These are phyloP conservation scores for Monochamus alternatus DNA, from an alignment of 2,888 invertebrate species.

Conservation along the genomic window DNA sequence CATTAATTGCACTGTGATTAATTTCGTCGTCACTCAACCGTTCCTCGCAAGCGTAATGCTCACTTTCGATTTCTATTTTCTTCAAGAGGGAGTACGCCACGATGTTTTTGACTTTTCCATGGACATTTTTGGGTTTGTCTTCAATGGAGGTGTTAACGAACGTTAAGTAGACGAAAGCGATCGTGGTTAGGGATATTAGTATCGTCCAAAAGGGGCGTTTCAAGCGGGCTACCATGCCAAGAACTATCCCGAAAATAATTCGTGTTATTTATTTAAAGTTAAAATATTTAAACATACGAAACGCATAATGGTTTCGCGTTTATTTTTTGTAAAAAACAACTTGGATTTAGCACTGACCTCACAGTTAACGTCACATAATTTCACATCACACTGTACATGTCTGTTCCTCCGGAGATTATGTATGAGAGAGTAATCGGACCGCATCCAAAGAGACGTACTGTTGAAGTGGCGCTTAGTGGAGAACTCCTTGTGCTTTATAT, in stretches of 20 bases:
- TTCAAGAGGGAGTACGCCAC: constrained; percentile 57
- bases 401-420: too few relatives aligned
- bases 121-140: neutral
- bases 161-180: constrained; percentile 4
- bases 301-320: too few relatives aligned
- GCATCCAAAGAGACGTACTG: neutral
- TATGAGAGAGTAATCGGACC: neutral
- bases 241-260: neutral
- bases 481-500: neutral
- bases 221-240: constrained; percentile 16
- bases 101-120: constrained; percentile 34
- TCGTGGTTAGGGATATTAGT: constrained; percentile 11
- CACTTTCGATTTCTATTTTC: constrained; percentile 56
- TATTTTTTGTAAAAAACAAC: too few relatives aligned
- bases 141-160: neutral
- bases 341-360: too few relatives aligned
- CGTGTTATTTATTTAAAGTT: too few relatives aligned
- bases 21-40: neutral
- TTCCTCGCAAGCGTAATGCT: constrained; percentile 47
- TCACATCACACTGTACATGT: too few relatives aligned
- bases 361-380: too few relatives aligned
- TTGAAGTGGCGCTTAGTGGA: neutral
- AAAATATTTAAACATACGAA: too few relatives aligned
- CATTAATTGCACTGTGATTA: constrained; percentile 18
- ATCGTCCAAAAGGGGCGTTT: constrained; percentile 12